Percentiles rank a stretch among this genome's conserved stretches.
These are phyloP conservation scores for Drosophila repletoides DNA, from an alignment of 1,140 invertebrate genomes.

Conservation along the genomic window DNA sequence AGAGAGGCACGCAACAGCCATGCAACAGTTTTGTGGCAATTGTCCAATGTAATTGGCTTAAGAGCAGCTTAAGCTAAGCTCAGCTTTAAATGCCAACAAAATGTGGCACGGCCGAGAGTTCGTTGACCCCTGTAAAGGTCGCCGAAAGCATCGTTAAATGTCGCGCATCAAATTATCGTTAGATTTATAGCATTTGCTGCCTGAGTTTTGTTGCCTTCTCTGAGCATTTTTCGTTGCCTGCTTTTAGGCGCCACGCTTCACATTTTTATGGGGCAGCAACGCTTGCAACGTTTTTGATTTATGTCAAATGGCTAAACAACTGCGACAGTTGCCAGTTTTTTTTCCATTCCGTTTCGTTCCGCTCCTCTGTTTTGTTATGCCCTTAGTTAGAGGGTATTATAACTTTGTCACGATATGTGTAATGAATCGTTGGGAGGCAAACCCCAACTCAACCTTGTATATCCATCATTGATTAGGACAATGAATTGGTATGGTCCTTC, in stretches of 20 bases:
- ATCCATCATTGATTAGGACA: no score
- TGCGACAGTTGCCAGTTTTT: not conserved
- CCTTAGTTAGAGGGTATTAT: no score
- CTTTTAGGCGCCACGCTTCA: not conserved
- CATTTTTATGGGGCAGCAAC: constrained; percentile 1
- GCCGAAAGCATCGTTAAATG: constrained; percentile 31
- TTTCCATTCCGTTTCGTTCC: not conserved
- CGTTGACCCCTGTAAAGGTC: constrained; percentile 17
- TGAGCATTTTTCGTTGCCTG: not conserved
- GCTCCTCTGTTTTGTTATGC: not conserved
- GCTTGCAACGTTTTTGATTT: constrained; percentile 17
- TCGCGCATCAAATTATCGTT: constrained; percentile 30
- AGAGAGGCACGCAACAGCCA: not conserved
- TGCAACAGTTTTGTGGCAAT: constrained; percentile 23
- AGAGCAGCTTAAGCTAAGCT: not conserved
- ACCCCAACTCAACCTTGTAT: no score
- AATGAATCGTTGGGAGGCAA: no score
- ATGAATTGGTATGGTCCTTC: no score
- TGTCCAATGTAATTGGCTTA: constrained; percentile 33
- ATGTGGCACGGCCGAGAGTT: not conserved
- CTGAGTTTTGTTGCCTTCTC: not conserved
- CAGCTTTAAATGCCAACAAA: not conserved
- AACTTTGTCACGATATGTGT: no score
- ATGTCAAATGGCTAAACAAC: constrained; percentile 5
- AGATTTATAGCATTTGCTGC: constrained; percentile 28